phyloP scores from a whole-genome alignment of 2,113 vertebrate species.

The Fregetta grallaria region DNA sequence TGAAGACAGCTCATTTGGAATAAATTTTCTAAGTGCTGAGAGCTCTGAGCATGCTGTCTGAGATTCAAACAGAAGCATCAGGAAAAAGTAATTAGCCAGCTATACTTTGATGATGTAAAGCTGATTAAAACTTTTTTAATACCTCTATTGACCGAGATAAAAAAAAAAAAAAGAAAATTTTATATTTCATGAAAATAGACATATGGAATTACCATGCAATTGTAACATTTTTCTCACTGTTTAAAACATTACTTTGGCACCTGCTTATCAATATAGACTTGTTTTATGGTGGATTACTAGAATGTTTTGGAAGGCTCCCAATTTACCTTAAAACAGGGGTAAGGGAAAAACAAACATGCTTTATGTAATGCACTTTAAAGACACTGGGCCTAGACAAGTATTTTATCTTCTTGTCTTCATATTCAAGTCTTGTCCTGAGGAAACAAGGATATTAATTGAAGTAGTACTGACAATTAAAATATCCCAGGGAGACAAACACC shows the following conservation, averaged over 20 bases:
- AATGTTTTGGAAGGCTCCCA: background rate
- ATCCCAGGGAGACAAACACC: background rate
- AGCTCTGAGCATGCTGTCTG: background rate
- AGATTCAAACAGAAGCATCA: background rate
- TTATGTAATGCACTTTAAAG: background rate
- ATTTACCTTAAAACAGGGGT: background rate
- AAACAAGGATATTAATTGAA: background rate
- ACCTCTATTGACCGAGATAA: background rate
- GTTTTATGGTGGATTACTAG: background rate
- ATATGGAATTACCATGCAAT: background rate
- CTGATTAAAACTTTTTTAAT: background rate
- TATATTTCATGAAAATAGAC: background rate
- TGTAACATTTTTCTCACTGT: background rate
- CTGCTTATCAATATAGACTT: background rate
- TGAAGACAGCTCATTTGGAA: background rate
- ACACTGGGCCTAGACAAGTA: background rate
- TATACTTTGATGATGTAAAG: background rate
- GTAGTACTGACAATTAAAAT: background rate
- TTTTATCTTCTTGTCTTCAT: background rate
- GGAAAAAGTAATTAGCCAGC: background rate
- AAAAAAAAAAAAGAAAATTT: accelerated
- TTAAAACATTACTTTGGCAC: background rate
- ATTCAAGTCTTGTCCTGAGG: background rate
- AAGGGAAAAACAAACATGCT: background rate
- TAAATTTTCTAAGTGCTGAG: background rate